Evolutionary conservation across 2,888 invertebrate species (phyloP), one percentile per base, ranked within the genome.

Genomic region (Limulus polyphemus): DNA sequence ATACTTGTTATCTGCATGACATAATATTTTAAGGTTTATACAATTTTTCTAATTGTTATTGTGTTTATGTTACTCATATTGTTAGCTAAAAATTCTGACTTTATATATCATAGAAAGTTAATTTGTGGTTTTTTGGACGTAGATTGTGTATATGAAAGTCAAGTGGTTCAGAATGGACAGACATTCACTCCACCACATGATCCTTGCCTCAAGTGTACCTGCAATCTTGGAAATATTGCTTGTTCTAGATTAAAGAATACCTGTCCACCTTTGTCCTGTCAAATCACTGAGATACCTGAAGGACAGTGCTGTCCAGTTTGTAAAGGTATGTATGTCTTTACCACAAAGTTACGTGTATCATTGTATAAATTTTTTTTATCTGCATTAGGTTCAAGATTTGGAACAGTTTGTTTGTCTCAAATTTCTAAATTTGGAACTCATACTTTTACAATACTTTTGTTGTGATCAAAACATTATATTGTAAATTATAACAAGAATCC

Each of bases 241-340:
- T 65, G 65, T 32, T 56, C 60, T 3, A 16, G n/a, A 17, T 54
- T 54, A 14, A 54, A 54, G 32, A 11, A 1, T n/a, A 54, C 13
- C 2, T 65, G 65, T 47, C 65, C 62, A 1, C 52, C 57, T 10
- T 55, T 65, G 16, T 58, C 57, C 13, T 65, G 65, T 14, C 48
- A 48, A n/a, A 58, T 46, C 1, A 63, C 63, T 46, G 63, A 65
- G 47, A 16, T 56, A 1, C 65, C 62, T 5, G 10, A 50, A 10
- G 62, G 60, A 11, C 51, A 62, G 13, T 65, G 65, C 46, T 65
- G 65, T 14, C 62, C 63, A 17, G 60, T 62, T 2, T 65, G 65
- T 48, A 63, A 63, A 65, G 63, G 65, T 65, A 11, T 49, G 16
- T 7, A 51, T 47, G 17, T 17, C 17, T 55, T 48, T 32, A 32